Base-by-base conservation (phyloP, 2,888 invertebrate species). In the Corbicula japonica region DNA sequence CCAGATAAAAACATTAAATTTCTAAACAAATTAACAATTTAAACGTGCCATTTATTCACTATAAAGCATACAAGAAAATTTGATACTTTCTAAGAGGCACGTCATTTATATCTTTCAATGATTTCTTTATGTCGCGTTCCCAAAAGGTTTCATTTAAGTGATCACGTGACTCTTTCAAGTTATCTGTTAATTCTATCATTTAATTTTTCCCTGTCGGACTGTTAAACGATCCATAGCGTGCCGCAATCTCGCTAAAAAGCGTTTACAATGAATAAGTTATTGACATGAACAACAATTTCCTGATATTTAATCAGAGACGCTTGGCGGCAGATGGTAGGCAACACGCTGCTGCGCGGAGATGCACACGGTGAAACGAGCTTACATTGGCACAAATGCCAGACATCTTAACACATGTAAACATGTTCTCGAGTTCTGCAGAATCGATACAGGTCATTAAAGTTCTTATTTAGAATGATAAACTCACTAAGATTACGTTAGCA, bases 111-210 rank as follows among this genome's bases (percentile, higher is more conserved):
- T n/a, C 48, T 34, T 48, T 63, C 30, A 63, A 48, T n/a, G 32
- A 63, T 28, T 21, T 56, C 56, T 32, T 35, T 35, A 38, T 23
- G 18, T 48, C 26, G 28, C 50, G 50, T 8, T 50, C 65, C 23
- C 65, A 23, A 10, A 23, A 38, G 50, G 65, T 52, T 35, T 65
- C 23, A 34, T 65, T 26, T 1, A 23, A 3, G 1, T 15, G 15
- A n/a, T 52, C 65, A 52, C 65, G 65, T 65, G 65, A 52, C 35
- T 23, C 18, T 65, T 52, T 65, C 52, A 35, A 35, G 52, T 52
- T 65, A 65, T 65, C 65, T 52, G 65, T 52, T 50, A 65, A 52
- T 50, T 23, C 21, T 35, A 65, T 65, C 65, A 52, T 52, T 65
- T 65, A 65, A 28, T 50, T 62, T 52, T 52, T 38, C 52, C 52